These are phyloP conservation scores for Phoxinus dragarum DNA, from an alignment of 2,797 vertebrate genomes.

Conservation along the genomic window DNA sequence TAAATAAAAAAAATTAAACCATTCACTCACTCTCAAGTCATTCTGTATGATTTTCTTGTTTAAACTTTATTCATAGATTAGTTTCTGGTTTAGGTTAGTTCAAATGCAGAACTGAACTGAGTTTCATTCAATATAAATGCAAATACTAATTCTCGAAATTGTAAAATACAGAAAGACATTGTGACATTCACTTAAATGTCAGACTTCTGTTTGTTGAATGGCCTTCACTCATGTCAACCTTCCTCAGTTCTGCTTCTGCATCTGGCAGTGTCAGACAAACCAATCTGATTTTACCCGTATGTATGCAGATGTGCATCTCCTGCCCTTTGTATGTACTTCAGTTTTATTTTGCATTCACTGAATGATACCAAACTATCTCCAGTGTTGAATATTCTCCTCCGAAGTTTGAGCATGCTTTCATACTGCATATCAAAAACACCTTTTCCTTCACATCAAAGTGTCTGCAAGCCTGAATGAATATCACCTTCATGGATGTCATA, in stretches of 20 bases:
- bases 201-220: constrained; percentile 21
- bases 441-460: constrained; percentile 2
- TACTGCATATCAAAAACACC: background rate
- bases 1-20: too few species aligned
- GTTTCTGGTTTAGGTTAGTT: background rate
- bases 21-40: too few species aligned
- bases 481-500: background rate
- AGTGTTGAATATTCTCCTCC: constrained; percentile 1
- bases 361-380: background rate
- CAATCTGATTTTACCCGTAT: background rate
- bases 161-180: background rate
- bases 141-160: background rate
- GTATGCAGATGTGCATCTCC: background rate
- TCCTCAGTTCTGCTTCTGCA: background rate
- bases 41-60: background rate
- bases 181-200: constrained; percentile 43
- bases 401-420: constrained; percentile 11
- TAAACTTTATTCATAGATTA: background rate
- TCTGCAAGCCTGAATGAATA: background rate
- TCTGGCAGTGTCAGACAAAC: background rate
- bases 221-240: constrained; percentile 22
- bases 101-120: background rate
- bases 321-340: background rate
- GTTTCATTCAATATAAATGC: background rate
- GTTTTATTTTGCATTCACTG: background rate